A percentile compares a stretch with the other conserved stretches of the same genome.
Conservation (phyloP, 2,113 vertebrate genomes). For the Electrona antarctica region DNA sequence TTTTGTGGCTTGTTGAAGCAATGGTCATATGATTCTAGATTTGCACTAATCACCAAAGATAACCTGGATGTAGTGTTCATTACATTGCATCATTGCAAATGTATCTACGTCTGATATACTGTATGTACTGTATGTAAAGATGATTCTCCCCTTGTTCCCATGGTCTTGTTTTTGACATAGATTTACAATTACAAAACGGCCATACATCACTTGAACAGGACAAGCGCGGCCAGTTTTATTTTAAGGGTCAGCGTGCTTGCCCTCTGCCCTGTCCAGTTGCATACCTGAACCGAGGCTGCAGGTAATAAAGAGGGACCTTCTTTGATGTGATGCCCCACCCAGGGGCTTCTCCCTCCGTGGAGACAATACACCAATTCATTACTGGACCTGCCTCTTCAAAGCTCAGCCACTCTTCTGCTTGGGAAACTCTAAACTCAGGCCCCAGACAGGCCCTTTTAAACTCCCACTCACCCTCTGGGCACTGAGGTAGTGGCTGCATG, state of each 20-base stretch:
- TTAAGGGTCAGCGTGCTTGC: slow-evolving; percentile 59
- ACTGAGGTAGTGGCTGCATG: slow-evolving; percentile 71
- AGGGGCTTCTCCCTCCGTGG: slow-evolving; percentile 59
- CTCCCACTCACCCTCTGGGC: slow-evolving; percentile 68
- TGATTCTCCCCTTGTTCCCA: too few species aligned
- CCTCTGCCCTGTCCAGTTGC: slow-evolving; percentile 67
- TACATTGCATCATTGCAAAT: too few species aligned
- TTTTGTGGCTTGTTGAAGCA: too few species aligned
- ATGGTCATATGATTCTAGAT: too few species aligned
- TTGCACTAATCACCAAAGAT: too few species aligned
- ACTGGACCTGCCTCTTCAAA: slow-evolving; percentile 73
- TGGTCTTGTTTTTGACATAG: neutral
- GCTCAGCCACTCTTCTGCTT: slow-evolving; percentile 53
- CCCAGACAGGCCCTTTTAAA: slow-evolving; percentile 70
- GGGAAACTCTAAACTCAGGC: slow-evolving; percentile 73
- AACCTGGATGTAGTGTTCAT: too few species aligned
- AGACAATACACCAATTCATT: slow-evolving; percentile 79
- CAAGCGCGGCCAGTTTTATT: slow-evolving; percentile 12
- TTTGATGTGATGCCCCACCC: slow-evolving; percentile 80
- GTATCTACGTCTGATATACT: too few species aligned
- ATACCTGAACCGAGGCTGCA: slow-evolving; percentile 68
- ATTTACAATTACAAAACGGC: neutral
- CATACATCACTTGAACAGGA: neutral
- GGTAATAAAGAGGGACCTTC: slow-evolving; percentile 74
- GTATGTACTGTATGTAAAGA: too few species aligned